Evolutionary conservation across 2,113 vertebrate species (phyloP).

Genomic region (Porphyrio hochstetteri): DNA sequence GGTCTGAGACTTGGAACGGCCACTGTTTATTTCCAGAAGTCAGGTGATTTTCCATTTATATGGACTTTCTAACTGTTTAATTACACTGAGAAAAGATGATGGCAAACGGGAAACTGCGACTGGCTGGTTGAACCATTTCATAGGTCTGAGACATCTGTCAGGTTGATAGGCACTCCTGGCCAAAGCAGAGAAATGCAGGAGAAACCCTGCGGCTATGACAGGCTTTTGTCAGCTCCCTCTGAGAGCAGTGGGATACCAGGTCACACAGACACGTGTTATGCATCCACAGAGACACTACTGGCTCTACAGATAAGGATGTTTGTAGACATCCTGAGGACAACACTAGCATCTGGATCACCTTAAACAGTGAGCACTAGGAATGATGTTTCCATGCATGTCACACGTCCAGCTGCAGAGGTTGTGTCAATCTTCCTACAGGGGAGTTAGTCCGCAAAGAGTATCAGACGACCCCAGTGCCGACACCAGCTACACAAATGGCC

Average conservation of each 20-base stretch:
- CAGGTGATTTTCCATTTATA: constrained; percentile 11
- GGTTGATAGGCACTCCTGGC: not conserved
- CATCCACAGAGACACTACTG: not conserved
- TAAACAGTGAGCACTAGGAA: not conserved
- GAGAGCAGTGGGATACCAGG: fast-evolving
- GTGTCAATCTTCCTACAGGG: constrained; percentile 1
- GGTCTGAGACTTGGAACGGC: not conserved
- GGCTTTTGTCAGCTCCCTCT: not conserved
- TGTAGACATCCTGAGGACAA: not conserved
- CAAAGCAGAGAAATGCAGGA: not conserved
- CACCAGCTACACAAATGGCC: not conserved
- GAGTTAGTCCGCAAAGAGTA: not conserved
- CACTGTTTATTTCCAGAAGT: not conserved
- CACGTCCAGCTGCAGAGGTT: not conserved
- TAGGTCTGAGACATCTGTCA: not conserved
- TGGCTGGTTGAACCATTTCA: not conserved
- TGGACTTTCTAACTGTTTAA: not conserved
- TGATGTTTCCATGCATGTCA: not conserved
- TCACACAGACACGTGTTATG: not conserved
- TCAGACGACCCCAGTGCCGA: not conserved
- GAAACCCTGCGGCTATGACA: not conserved
- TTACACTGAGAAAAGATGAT: not conserved
- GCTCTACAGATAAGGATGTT: not conserved
- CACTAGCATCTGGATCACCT: not conserved
- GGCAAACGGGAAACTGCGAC: not conserved